A percentile compares a stretch with the other conserved stretches of the same genome.
Evolutionary conservation across 2,797 vertebrate species (phyloP).

Genomic region (Sarcophilus harrisii): DNA sequence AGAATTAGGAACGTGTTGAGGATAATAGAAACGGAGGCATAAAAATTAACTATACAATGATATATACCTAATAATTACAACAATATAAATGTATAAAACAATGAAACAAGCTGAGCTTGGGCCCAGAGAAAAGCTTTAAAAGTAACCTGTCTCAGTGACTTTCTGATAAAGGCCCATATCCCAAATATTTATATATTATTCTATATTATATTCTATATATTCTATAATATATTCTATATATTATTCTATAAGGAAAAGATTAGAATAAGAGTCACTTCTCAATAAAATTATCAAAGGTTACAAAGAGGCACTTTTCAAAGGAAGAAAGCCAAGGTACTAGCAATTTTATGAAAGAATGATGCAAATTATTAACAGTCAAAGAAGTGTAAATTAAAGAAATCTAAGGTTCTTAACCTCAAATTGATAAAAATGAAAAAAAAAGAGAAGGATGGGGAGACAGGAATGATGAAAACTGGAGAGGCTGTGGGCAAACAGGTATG

Average conservation of each 20-base stretch:
- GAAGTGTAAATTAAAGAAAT: not conserved
- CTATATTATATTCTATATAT: no score
- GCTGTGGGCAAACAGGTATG: not conserved
- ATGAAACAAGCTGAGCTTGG: not conserved
- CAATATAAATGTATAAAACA: not conserved
- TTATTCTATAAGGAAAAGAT: not conserved
- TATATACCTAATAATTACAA: not conserved
- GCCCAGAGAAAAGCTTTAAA: not conserved
- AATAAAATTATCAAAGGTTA: not conserved
- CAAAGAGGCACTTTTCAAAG: not conserved
- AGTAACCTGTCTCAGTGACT: not conserved
- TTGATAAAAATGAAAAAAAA: not conserved
- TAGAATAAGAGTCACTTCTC: not conserved
- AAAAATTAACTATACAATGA: not conserved
- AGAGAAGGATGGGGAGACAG: no score
- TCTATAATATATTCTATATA: no score
- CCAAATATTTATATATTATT: no score
- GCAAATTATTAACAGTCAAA: not conserved
- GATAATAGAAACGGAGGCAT: not conserved
- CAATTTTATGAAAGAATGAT: not conserved
- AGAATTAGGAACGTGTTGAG: not conserved
- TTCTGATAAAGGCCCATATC: not conserved
- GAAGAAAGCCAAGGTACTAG: not conserved
- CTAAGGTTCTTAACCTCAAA: not conserved
- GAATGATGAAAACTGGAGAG: not conserved